Evolutionary conservation across 2,797 vertebrate species (phyloP), one percentile per base, ranked within the genome.

Genomic region (Arrhamphus sclerolepis): DNA sequence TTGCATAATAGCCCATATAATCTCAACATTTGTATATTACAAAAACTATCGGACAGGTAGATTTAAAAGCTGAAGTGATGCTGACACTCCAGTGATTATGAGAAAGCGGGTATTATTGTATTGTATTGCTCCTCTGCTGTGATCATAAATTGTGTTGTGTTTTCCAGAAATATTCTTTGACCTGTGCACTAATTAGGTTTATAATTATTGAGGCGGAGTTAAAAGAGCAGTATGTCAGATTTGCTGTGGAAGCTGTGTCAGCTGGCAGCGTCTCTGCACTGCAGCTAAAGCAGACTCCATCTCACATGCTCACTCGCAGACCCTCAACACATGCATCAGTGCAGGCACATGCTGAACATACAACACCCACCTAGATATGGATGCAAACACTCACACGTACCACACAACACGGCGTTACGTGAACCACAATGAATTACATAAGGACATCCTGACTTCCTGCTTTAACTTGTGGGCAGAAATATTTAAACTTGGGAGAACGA

Each of bases 251-350:
- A 22, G 53, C 46, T 66, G 19, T 60, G 56, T 38, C 58, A 65
- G 69, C 51, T 62, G 59, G 64, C 57, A 31, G 53, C 3, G 34
- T 78, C 62, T 75, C 68, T 84, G 78, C 84, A 81, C 72, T 88
- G 85, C 83, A 89, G 82, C 72, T 77, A 21, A 67, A 47, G 62
- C 49, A 54, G 66, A 61, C 61, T 82, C 60, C 59, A 72, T 76
- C 68, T 80, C 65, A 58, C 46, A 52, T 10, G 13, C 58, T 72
- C 72, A 56, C 60, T 39, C 56, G 72, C 50, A 69, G 29, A 74
- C 56, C 34, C 41, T 50, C 66, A 50, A 51, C 49, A 52, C 69
- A 80, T 70, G 26, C 67, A 73, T 2, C 14, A 18, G 19, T 73
- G 68, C 76, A 70, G 56, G 46, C 56, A 31, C 34, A 56, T 39